A percentile compares a stretch with the other conserved stretches of the same genome.
Evolutionary conservation across 1,140 invertebrate genomes (phyloP).

Genomic region (Drosophila erecta): DNA sequence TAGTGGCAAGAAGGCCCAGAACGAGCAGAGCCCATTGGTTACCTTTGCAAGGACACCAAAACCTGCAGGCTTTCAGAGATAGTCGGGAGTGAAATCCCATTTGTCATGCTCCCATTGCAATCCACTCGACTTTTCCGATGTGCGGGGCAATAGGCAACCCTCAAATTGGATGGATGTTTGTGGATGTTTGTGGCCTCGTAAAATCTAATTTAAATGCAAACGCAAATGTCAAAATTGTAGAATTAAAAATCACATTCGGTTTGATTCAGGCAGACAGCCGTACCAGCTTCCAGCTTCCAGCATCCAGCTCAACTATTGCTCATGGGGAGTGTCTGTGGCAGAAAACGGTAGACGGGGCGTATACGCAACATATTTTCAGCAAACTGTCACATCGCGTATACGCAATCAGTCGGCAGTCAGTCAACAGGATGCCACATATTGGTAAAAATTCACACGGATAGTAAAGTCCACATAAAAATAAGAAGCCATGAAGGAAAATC

Average conservation of each 20-base stretch:
- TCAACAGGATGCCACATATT: conserved; percentile 57
- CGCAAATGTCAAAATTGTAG: conserved; percentile 81
- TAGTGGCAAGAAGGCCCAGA: conserved; percentile 16
- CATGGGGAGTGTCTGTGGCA: not conserved
- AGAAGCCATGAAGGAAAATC: not conserved
- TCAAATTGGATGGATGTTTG: conserved; percentile 14
- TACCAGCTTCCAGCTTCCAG: not conserved
- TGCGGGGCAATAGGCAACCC: conserved; percentile 3
- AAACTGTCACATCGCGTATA: conserved; percentile 79
- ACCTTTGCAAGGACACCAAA: conserved; percentile 1
- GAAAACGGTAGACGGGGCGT: conserved; percentile 38
- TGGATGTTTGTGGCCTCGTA: conserved; percentile 54
- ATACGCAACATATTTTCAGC: conserved; percentile 69
- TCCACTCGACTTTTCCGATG: conserved; percentile 44
- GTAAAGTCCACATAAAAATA: conserved; percentile 14
- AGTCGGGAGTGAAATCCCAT: conserved; percentile 45
- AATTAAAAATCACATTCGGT: conserved; percentile 76
- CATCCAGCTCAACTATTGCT: conserved; percentile 45
- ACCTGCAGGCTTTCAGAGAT: not conserved
- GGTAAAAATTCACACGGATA: conserved; percentile 45
- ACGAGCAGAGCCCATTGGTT: not conserved
- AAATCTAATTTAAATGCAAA: conserved; percentile 83
- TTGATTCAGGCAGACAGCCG: conserved; percentile 35
- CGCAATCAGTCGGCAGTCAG: conserved; percentile 73
- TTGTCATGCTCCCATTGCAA: conserved; percentile 69